Conservation (phyloP, 2,888 invertebrate species). For the Antheraea assamensis region DNA sequence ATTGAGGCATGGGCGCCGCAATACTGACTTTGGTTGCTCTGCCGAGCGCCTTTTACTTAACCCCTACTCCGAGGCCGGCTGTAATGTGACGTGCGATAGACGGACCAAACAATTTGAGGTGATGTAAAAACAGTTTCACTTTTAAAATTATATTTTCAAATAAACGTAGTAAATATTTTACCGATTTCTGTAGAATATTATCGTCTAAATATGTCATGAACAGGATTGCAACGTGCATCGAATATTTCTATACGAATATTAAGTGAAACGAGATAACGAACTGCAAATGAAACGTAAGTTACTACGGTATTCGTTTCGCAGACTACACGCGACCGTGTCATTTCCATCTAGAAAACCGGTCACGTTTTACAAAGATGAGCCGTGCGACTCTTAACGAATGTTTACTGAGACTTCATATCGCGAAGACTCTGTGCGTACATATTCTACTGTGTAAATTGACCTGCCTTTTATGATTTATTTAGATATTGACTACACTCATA, state of each 20-base stretch:
- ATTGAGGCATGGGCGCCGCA: no score
- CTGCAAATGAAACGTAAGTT: neutral
- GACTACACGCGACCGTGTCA: constrained; percentile 22
- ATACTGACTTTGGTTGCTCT: no score
- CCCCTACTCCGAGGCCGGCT: no score
- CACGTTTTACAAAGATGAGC: constrained; percentile 72
- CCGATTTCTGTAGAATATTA: neutral
- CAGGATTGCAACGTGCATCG: neutral
- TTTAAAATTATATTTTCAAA: no score
- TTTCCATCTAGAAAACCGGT: constrained; percentile 46
- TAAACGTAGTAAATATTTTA: neutral
- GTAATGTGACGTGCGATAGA: no score
- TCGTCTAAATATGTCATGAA: neutral
- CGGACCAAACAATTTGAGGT: no score
- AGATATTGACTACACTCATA: neutral
- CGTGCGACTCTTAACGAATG: constrained; percentile 70
- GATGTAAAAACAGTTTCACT: no score
- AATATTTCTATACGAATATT: neutral
- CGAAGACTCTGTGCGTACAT: constrained; percentile 10
- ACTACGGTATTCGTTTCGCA: constrained; percentile 24
- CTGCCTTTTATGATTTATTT: neutral
- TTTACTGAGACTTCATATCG: constrained; percentile 57
- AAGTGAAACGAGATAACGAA: neutral
- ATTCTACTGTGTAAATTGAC: neutral
- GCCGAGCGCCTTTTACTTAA: no score